These are phyloP conservation scores for Sesia bembeciformis DNA, from an alignment of 2,888 invertebrate genomes.

Conservation along the genomic window DNA sequence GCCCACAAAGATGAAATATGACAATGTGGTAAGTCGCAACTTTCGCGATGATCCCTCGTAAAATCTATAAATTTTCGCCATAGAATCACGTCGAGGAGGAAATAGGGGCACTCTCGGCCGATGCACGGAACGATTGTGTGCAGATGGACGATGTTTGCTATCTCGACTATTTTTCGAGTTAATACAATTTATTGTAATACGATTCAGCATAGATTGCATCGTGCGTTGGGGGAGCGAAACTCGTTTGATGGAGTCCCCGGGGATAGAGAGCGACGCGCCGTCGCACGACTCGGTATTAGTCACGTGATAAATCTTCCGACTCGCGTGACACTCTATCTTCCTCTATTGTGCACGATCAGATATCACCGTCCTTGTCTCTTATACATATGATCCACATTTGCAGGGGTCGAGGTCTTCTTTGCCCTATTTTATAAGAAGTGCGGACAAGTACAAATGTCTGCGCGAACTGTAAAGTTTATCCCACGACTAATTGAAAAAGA, in stretches of 20 bases:
- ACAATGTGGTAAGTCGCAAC: constrained; percentile 58
- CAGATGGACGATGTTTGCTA: constrained; percentile 74
- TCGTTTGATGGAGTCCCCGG: constrained; percentile 71
- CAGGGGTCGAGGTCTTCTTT: constrained; percentile 42
- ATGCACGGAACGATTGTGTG: constrained; percentile 57
- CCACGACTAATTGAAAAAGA: constrained; percentile 12
- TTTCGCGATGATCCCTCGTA: constrained; percentile 66
- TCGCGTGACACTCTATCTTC: constrained; percentile 47
- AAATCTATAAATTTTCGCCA: constrained; percentile 65
- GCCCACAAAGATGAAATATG: constrained; percentile 61
- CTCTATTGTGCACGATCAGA: constrained; percentile 38
- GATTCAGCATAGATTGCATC: constrained; percentile 75
- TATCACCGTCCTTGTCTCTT: constrained; percentile 45
- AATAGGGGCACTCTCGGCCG: constrained; percentile 42
- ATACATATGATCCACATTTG: constrained; percentile 51
- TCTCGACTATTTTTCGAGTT: constrained; percentile 73
- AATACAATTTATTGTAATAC: constrained; percentile 75
- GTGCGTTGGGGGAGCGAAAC: constrained; percentile 67
- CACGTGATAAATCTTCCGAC: constrained; percentile 70
- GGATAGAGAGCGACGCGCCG: constrained; percentile 50
- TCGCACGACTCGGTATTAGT: constrained; percentile 67
- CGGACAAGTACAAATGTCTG: constrained; percentile 33
- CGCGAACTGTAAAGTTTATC: constrained; percentile 23
- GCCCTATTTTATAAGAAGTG: constrained; percentile 44
- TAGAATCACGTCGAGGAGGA: constrained; percentile 39